These are phyloP conservation scores for Hirudo medicinalis DNA, from an alignment of 1,140 invertebrate genomes.

Conservation along the genomic window DNA sequence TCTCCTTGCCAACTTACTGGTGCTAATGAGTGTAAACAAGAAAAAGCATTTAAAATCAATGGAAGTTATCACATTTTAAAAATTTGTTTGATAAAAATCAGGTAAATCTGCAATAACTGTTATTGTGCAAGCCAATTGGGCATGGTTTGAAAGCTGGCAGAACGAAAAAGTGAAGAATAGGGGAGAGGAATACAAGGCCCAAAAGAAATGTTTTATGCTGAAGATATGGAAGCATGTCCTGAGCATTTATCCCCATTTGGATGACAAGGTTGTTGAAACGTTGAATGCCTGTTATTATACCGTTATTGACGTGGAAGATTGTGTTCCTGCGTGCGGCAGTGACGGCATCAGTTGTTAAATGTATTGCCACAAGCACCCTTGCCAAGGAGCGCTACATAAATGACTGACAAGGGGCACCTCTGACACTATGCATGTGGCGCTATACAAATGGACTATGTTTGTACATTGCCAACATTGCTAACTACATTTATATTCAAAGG, in stretches of 20 bases:
- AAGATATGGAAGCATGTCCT: constrained; percentile 37
- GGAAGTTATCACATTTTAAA: background rate
- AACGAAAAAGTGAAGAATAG: constrained; percentile 36
- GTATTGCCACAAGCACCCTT: too few species aligned
- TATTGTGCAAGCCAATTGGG: constrained; percentile 36
- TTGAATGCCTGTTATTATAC: background rate
- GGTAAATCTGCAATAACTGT: constrained; percentile 36
- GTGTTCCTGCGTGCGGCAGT: too few species aligned
- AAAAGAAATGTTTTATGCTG: constrained; percentile 37
- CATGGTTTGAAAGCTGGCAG: constrained; percentile 41
- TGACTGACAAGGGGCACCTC: too few species aligned
- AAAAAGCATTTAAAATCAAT: background rate
- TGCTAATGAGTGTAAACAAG: background rate
- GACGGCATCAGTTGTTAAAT: too few species aligned
- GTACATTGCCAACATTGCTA: too few species aligned
- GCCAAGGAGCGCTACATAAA: too few species aligned
- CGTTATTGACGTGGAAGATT: too few species aligned
- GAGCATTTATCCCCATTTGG: constrained; percentile 37
- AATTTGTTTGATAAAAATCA: constrained; percentile 19
- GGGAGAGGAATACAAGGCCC: constrained; percentile 38
- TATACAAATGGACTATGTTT: too few species aligned
- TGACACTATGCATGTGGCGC: too few species aligned
- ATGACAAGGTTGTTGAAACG: constrained; percentile 30
- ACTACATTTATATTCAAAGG: too few species aligned
- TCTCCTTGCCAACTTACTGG: background rate